Conservation (phyloP, 2,113 vertebrate species). For the Leptobrachium leishanense region DNA sequence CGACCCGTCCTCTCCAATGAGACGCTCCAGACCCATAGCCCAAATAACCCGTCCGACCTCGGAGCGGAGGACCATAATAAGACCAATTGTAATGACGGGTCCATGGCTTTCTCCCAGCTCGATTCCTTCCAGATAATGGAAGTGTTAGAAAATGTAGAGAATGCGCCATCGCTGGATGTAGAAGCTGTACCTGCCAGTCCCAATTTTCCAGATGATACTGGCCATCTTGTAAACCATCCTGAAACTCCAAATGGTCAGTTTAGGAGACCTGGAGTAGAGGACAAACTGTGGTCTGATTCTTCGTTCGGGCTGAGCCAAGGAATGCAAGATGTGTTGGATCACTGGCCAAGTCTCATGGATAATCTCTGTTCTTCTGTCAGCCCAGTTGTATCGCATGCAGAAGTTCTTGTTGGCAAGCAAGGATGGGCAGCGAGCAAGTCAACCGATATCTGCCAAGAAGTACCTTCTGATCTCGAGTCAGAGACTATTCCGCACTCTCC, state of each 20-base stretch:
- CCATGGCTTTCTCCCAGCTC: conserved; percentile 78
- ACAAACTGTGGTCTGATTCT: conserved; percentile 49
- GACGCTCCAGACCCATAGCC: too few species aligned
- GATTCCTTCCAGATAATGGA: conserved; percentile 75
- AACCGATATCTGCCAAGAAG: not conserved
- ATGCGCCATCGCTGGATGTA: conserved; percentile 34
- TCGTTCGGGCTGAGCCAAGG: conserved; percentile 79
- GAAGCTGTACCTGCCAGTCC: conserved; percentile 1
- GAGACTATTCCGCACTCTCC: conserved; percentile 42
- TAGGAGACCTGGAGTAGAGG: conserved; percentile 46
- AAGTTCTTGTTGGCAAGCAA: conserved; percentile 2
- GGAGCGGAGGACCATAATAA: conserved; percentile 32
- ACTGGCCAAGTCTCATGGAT: conserved; percentile 74
- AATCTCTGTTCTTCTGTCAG: conserved; percentile 48
- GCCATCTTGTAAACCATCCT: conserved; percentile 27
- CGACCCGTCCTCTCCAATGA: not conserved
- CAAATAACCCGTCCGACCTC: not conserved
- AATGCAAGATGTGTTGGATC: conserved; percentile 83
- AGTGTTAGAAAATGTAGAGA: conserved; percentile 58
- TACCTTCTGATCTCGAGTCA: conserved; percentile 47
- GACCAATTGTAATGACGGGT: conserved; percentile 56
- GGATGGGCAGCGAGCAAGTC: not conserved
- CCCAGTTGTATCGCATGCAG: conserved; percentile 23
- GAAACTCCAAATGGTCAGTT: conserved; percentile 36
- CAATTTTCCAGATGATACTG: conserved; percentile 34